Evolutionary conservation across 2,113 vertebrate genomes (phyloP).

Genomic region (Neodontobutis hainanensis): DNA sequence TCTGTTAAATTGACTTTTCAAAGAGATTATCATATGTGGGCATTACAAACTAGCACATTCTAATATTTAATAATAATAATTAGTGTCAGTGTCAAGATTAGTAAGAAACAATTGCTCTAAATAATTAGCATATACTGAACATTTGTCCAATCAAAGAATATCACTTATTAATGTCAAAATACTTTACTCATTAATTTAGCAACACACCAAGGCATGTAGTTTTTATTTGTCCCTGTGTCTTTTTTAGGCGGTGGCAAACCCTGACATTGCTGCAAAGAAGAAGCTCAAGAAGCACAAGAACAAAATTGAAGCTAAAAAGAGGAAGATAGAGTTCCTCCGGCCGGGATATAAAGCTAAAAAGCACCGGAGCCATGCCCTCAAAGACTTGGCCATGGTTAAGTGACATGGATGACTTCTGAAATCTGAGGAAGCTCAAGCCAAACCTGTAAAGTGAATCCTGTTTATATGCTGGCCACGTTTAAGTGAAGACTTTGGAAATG

Average conservation of each 20-base stretch:
- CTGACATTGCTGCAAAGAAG: constrained; percentile 92
- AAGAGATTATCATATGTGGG: too few relatives aligned
- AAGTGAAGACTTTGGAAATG: background rate
- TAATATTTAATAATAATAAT: too few relatives aligned
- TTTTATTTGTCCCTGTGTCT: background rate
- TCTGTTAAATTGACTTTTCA: too few relatives aligned
- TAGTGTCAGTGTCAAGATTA: too few relatives aligned
- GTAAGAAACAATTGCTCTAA: too few relatives aligned
- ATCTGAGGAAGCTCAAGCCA: too few relatives aligned
- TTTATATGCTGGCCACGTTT: background rate
- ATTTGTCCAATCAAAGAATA: too few relatives aligned
- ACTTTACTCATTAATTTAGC: too few relatives aligned
- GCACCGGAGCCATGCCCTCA: constrained; percentile 81
- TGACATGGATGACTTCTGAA: constrained; percentile 43
- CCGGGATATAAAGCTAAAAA: constrained; percentile 90
- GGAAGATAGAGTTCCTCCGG: constrained; percentile 89
- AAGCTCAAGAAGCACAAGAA: constrained; percentile 95
- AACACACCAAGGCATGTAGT: background rate
- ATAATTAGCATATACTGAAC: too few relatives aligned
- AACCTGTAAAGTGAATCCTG: too few relatives aligned
- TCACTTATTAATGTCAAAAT: too few relatives aligned
- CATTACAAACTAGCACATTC: too few relatives aligned
- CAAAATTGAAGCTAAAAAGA: constrained; percentile 92
- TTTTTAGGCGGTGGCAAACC: constrained; percentile 88
- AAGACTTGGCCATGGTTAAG: constrained; percentile 90